These are phyloP conservation scores for Callosobruchus maculatus DNA, from an alignment of 2,888 invertebrate genomes.

Conservation along the genomic window DNA sequence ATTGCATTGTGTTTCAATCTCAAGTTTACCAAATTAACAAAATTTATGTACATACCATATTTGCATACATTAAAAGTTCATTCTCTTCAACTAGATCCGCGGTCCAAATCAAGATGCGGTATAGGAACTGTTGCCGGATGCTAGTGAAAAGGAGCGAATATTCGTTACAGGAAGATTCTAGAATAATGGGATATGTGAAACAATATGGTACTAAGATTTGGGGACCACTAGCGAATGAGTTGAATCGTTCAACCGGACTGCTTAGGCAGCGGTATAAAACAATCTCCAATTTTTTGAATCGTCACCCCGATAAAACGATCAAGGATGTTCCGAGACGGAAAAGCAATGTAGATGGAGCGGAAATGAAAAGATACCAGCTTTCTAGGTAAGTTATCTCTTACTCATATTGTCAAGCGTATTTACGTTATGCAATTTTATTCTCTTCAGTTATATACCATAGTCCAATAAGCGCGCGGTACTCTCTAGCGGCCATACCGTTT, in stretches of 20 bases:
- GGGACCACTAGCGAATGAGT: slow-evolving; percentile 52
- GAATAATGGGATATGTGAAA: slow-evolving; percentile 55
- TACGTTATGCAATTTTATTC: no score
- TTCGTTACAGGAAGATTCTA: slow-evolving; percentile 60
- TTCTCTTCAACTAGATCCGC: background rate
- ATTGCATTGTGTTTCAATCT: no score
- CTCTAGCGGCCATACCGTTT: no score
- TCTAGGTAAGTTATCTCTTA: slow-evolving; percentile 19
- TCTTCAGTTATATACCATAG: no score
- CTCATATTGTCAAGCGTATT: no score
- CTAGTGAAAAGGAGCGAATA: slow-evolving; percentile 53
- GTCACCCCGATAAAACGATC: slow-evolving; percentile 49
- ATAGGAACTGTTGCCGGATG: slow-evolving; percentile 19
- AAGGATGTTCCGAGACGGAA: slow-evolving; percentile 47
- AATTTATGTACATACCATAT: no score
- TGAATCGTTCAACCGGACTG: slow-evolving; percentile 58
- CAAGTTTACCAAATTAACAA: no score
- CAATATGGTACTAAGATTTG: slow-evolving; percentile 51
- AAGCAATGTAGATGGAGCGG: slow-evolving; percentile 8
- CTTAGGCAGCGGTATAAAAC: slow-evolving; percentile 59
- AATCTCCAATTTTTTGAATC: slow-evolving; percentile 53
- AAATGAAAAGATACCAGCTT: slow-evolving; percentile 21
- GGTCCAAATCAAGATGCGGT: background rate
- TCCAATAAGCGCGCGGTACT: no score
- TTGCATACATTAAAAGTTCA: no score